Evolutionary conservation across 2,113 vertebrate species (phyloP).

Genomic region (Papio anubis): DNA sequence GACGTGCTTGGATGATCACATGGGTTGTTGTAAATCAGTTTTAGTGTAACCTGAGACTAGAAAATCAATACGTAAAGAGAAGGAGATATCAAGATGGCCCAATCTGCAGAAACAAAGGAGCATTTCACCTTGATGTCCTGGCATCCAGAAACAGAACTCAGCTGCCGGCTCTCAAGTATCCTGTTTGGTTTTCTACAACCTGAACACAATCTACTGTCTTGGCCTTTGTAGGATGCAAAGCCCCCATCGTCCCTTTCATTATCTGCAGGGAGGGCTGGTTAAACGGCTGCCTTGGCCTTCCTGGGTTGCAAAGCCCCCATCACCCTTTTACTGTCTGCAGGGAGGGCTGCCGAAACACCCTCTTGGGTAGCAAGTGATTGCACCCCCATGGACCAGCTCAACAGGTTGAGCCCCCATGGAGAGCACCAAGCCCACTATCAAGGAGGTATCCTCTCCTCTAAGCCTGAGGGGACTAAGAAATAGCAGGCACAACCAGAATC

Average conservation of each 20-base stretch:
- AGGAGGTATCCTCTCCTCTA: not conserved
- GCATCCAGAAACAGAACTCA: not conserved
- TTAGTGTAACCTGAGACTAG: not conserved
- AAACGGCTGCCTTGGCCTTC: too few species aligned
- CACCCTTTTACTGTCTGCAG: too few species aligned
- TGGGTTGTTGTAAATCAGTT: not conserved
- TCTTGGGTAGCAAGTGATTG: not conserved
- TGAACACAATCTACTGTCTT: not conserved
- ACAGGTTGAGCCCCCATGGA: not conserved
- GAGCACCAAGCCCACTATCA: not conserved
- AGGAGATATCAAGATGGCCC: not conserved
- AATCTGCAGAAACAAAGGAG: not conserved
- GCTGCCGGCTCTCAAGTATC: too few species aligned
- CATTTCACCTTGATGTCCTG: not conserved
- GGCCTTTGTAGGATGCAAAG: not conserved
- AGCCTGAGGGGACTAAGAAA: not conserved
- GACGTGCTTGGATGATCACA: not conserved
- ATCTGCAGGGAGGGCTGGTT: too few species aligned
- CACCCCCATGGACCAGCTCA: not conserved
- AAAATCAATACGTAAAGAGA: not conserved
- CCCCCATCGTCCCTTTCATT: not conserved
- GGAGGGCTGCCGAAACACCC: not conserved
- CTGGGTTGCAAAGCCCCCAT: too few species aligned
- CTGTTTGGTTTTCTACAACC: not conserved
- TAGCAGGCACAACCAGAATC: too few species aligned